Base-by-base conservation (phyloP, 2,888 invertebrate genomes). In the Sisyra terminalis region DNA sequence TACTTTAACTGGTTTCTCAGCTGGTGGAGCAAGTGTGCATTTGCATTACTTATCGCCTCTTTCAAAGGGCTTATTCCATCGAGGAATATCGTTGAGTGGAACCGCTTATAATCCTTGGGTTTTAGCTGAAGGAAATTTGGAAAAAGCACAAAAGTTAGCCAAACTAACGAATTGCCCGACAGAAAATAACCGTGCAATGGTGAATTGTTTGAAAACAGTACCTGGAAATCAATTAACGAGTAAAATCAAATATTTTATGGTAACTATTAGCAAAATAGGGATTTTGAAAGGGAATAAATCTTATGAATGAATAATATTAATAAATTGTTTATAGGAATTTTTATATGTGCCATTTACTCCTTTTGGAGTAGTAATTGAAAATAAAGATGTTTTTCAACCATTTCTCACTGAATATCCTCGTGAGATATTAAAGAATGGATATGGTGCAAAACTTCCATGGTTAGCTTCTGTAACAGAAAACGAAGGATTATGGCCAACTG, bases 401-500 rank as follows among this genome's bases (percentile, higher is more conserved):
- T 78, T 85, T 59, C 59, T 87, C 4, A 67, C 69, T 1, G 69
- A 75, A 46, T 67, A 75, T 44, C 85, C 86, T 0, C 69, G 68
- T 49, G 64, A 68, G 29, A 67, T 78, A 1, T 65, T 84, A 1
- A 65, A 58, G 45, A 63, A 67, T 7, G 77, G 77, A 0, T 61
- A 67, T 24, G 71, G 75, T 50, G 65, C 70, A n/a, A 69, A 76
- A 46, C 51, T 78, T 6, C 86, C 86, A 1, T 77, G 82, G 67
- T 67, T 85, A 42, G 66, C 73, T 2, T 74, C 77, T 2, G 69
- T 77, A 39, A 74, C 76, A 0, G 69, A 73, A 15, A 73, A 80
- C 40, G 86, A 86, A 58, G 85, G 85, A 43, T 63, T 81, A 14
- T 82, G 78, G 51, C 81, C 82, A 18, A 78, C 72, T 35, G 72